Evolutionary conservation across 1,140 invertebrate species (phyloP), one percentile per base, ranked within the genome.

Genomic region (Chelonus insularis): DNA sequence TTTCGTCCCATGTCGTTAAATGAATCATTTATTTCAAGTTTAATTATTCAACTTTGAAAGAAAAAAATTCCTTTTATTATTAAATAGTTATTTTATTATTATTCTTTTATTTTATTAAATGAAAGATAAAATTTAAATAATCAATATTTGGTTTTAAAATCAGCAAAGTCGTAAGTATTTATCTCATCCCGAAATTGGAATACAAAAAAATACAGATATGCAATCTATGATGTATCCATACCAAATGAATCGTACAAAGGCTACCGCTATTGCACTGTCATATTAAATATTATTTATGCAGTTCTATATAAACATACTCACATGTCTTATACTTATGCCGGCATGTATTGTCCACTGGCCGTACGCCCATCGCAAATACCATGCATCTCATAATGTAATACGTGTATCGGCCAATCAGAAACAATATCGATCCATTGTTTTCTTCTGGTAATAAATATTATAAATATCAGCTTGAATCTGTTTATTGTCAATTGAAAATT

Each of bases 341-440:
- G 14, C 50, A 14, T 36, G 50, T 52, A 52, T 52, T 52, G 50
- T 52, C 50, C 50, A 3, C n/a, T 52, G 29, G 50, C 50, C 21
- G 50, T 32, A 52, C 25, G 50, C 21, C 29, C 50, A 52, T 43
- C 41, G 41, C 20, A 34, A 21, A 58, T 48, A 34, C 18, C 12
- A n/a, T 8, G 8, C 41, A 43, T 20, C 12, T 43, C 16, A 32
- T 12, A 52, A 25, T 29, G 25, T 52, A 52, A 32, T 18, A 29
- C 25, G n/a, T 45, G 43, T 52, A 52, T 52, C 50, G 50, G 16
- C 74, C 78, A 79, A 81, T 81, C 78, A 74, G 71, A 80, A 81
- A 79, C 76, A 81, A 81, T 81, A 81, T 81, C 79, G 77, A 81
- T 80, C 77, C 79, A 81, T 81, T 81, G 79, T 81, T 78, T 64